phyloP scores from a whole-genome alignment of 2,888 invertebrate genomes.

The Orchestes rusci region DNA sequence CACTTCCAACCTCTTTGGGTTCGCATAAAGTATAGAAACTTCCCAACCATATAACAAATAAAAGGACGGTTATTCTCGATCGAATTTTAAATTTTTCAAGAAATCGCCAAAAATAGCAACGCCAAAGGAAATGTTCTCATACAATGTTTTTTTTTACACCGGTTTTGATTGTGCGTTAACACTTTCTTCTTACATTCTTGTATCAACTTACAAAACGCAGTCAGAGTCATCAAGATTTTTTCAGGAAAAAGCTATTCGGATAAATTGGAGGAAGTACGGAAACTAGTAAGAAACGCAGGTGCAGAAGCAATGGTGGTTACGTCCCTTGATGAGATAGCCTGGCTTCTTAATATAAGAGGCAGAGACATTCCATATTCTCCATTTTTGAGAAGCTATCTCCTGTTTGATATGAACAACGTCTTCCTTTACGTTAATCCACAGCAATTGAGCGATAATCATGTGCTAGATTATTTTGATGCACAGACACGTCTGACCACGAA shows the following conservation, averaged over 20 bases:
- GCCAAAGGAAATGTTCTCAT: too few relatives aligned
- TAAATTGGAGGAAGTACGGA: constrained; percentile 63
- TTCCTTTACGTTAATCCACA: constrained; percentile 63
- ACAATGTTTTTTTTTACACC: too few relatives aligned
- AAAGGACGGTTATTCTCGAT: too few relatives aligned
- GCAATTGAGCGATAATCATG: constrained; percentile 48
- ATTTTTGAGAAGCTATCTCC: constrained; percentile 66
- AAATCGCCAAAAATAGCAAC: too few relatives aligned
- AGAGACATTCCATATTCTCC: constrained; percentile 76
- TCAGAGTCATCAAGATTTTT: too few relatives aligned
- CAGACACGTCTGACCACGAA: constrained; percentile 52
- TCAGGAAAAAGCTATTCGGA: constrained; percentile 64
- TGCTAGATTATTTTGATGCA: constrained; percentile 45
- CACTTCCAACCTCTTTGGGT: too few relatives aligned
- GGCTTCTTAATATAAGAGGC: constrained; percentile 84
- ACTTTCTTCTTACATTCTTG: too few relatives aligned
- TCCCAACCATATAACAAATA: too few relatives aligned
- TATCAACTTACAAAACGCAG: too few relatives aligned
- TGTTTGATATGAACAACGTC: constrained; percentile 58
- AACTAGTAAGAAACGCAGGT: constrained; percentile 52
- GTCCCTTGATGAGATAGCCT: constrained; percentile 80
- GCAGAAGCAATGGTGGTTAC: constrained; percentile 78
- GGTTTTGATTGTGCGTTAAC: too few relatives aligned
- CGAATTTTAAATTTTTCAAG: too few relatives aligned
- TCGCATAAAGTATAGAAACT: too few relatives aligned